Evolutionary conservation across 2,797 vertebrate genomes (phyloP).

Genomic region (Malacoctenus gilli): DNA sequence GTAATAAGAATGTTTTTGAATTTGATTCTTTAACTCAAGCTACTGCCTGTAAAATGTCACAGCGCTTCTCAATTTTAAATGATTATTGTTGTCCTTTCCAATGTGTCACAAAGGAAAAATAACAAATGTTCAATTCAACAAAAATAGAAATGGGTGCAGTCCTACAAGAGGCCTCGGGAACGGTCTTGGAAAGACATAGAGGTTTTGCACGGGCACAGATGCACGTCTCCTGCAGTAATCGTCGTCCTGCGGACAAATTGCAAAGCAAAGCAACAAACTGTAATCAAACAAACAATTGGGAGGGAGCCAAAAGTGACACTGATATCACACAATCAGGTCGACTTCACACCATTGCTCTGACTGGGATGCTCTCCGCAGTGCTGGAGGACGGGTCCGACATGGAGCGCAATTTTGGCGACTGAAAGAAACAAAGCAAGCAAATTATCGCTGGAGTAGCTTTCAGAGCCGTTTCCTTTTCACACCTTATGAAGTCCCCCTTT

Average conservation of each 20-base stretch:
- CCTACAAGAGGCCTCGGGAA: neutral
- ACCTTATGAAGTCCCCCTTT: too few species aligned
- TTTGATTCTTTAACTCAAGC: too few species aligned
- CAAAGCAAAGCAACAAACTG: constrained; percentile 5
- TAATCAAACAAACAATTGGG: neutral
- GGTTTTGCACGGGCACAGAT: constrained; percentile 42
- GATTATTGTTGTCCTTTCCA: too few species aligned
- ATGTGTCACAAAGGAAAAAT: too few species aligned
- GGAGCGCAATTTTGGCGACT: constrained; percentile 45
- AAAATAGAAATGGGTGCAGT: too few species aligned
- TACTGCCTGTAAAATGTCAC: too few species aligned
- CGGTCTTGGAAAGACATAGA: constrained; percentile 56
- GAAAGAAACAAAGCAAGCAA: neutral
- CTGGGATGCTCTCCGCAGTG: neutral
- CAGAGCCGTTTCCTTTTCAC: too few species aligned
- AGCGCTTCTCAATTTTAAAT: too few species aligned
- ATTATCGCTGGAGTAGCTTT: neutral
- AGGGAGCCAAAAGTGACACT: neutral
- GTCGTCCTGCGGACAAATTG: constrained; percentile 23
- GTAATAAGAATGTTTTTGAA: too few species aligned
- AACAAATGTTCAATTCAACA: too few species aligned
- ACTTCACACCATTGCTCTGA: constrained; percentile 31
- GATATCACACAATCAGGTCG: too few species aligned
- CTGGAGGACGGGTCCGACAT: constrained; percentile 49
- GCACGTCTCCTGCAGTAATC: neutral